These are phyloP conservation scores for Trichacis sp. DNA, from an alignment of 2,888 invertebrate genomes.

Conservation along the genomic window DNA sequence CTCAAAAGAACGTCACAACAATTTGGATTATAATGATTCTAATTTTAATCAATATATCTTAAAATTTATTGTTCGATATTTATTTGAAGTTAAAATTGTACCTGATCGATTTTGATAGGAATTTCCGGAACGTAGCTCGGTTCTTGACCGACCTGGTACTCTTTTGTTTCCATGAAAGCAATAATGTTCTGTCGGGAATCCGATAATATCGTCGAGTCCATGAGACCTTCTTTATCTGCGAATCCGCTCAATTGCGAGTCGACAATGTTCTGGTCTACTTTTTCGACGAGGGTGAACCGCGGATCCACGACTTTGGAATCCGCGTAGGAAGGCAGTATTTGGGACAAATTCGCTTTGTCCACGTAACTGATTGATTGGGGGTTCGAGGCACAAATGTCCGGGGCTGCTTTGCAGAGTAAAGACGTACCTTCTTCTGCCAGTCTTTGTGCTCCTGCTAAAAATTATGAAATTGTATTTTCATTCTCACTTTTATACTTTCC, in stretches of 20 bases:
- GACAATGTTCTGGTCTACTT: slow-evolving; percentile 59
- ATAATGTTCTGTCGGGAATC: slow-evolving; percentile 66
- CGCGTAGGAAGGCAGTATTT: slow-evolving; percentile 64
- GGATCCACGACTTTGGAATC: slow-evolving; percentile 59
- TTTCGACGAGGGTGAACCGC: slow-evolving; percentile 58
- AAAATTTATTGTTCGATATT: too few relatives aligned
- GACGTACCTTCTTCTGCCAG: slow-evolving; percentile 65
- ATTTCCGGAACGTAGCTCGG: slow-evolving; percentile 31
- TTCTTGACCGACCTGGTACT: slow-evolving; percentile 56
- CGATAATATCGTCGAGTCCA: slow-evolving; percentile 63
- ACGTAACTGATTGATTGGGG: slow-evolving; percentile 66
- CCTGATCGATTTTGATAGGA: slow-evolving; percentile 32
- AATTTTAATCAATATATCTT: too few relatives aligned
- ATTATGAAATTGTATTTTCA: too few relatives aligned
- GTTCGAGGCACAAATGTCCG: slow-evolving; percentile 66
- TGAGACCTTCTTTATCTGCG: slow-evolving; percentile 64
- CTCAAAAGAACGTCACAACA: too few relatives aligned
- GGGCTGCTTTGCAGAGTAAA: slow-evolving; percentile 64
- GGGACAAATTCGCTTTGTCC: slow-evolving; percentile 64
- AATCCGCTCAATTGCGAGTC: slow-evolving; percentile 65
- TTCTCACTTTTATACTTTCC: too few relatives aligned
- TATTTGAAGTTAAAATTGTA: too few relatives aligned
- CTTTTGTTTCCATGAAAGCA: slow-evolving; percentile 63
- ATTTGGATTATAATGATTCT: too few relatives aligned
- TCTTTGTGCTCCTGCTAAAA: slow-evolving; percentile 53